phyloP scores from a whole-genome alignment of 2,113 vertebrate genomes.

The Rhinoderma darwinii region DNA sequence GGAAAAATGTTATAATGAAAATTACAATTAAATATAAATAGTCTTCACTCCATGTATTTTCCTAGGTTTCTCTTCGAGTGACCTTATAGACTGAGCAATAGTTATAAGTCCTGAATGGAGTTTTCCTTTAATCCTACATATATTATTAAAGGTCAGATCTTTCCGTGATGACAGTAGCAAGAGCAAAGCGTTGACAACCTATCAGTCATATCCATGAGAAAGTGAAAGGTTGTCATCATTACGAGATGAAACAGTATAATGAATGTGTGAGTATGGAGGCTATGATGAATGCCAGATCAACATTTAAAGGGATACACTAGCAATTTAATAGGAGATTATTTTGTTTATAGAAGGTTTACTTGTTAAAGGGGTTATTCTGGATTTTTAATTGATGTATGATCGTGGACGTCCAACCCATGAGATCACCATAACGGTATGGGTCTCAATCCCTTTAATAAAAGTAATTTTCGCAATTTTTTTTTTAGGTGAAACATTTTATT shows the following conservation, averaged over 20 bases:
- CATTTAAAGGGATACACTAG: neutral
- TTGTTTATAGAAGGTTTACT: too few species aligned
- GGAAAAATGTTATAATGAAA: too few species aligned
- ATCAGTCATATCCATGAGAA: neutral
- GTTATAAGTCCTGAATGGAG: neutral
- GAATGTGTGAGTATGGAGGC: neutral
- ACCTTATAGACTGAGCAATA: neutral
- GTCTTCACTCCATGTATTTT: neutral
- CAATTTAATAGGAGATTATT: too few species aligned
- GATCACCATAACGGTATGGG: too few species aligned
- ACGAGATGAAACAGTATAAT: neutral
- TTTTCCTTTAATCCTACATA: neutral
- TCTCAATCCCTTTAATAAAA: too few species aligned
- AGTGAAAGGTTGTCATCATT: neutral
- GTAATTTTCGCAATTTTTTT: too few species aligned
- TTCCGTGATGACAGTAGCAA: conserved; percentile 7
- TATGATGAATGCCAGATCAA: neutral
- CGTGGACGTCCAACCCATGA: too few species aligned
- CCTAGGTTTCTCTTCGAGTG: neutral
- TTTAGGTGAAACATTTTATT: too few species aligned
- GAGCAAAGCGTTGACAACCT: neutral
- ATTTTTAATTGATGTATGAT: too few species aligned
- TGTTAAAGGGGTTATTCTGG: too few species aligned
- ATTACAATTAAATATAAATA: neutral
- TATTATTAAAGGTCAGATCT: neutral